These are phyloP conservation scores for Daphoenositta chrysoptera DNA, from an alignment of 2,113 vertebrate genomes.

Conservation along the genomic window DNA sequence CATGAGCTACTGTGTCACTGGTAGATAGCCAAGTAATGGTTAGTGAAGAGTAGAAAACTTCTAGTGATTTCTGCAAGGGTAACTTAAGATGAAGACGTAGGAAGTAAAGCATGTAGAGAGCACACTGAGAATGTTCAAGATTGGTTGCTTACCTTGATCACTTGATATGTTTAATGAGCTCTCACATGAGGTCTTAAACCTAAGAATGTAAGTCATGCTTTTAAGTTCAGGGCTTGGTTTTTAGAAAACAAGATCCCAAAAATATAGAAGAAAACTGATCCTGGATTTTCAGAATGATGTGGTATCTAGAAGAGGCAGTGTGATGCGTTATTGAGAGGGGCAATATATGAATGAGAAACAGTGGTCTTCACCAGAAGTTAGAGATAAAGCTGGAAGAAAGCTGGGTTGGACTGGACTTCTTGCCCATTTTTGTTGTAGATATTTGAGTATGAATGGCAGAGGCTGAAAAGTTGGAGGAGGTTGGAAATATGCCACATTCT, in stretches of 20 bases:
- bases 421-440: background rate
- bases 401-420: background rate
- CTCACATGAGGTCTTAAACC: background rate
- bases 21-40: background rate
- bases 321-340: background rate
- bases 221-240: background rate
- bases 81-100: background rate
- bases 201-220: background rate
- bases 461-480: background rate
- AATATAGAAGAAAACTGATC: background rate
- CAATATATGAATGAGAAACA: background rate
- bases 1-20: background rate
- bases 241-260: background rate
- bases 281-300: background rate
- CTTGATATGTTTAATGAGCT: background rate
- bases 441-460: background rate
- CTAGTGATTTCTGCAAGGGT: background rate
- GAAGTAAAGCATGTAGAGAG: background rate
- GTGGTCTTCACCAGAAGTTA: background rate
- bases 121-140: background rate
- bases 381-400: background rate
- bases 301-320: background rate
- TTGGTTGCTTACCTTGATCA: background rate
- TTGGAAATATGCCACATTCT: background rate
- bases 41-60: background rate